Base-by-base conservation (phyloP, 2,888 invertebrate species). In the Globia sparganii region DNA sequence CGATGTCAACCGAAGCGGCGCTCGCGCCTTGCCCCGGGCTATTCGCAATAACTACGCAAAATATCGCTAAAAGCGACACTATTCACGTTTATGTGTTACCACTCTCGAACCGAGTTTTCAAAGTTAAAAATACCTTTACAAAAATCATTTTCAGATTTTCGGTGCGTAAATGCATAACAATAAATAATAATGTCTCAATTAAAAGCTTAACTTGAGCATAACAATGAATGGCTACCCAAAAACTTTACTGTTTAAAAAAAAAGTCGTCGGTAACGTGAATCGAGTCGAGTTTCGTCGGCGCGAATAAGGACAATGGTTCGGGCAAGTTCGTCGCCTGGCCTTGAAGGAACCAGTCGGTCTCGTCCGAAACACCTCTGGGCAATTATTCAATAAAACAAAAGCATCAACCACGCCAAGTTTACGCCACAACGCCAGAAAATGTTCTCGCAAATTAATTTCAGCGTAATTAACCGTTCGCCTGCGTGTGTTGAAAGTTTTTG, bases 371-470 rank as follows among this genome's bases (percentile, higher is more conserved):
- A 95, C 95, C 95, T 95, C 94, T 93, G 93, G 94, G 95, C 96
- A 95, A 96, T 96, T 96, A 96, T 96, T 96, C 95, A 96, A 96
- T 96, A 95, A 96, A 95, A 96, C 96, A 96, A 96, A 96, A 95
- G 94, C 95, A 94, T 93, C 94, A 92, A 91, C 91, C 90, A 89
- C 85, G 91, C 91, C 91, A 91, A 91, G 91, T 95, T 95, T 94
- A 94, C 96, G 94, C 95, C 94, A 94, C 93, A 91, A 84, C 89
- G 89, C 88, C 92, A 91, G 92, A 94, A 94, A 87, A 93, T 90
- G 93, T 92, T 91, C 89, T 90, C 90, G 89, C 91, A 92, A 93
- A 94, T 93, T 93, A 92, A 94, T 93, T 92, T 92, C 81, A 80
- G 86, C 69, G 90, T 93, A 91, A 94, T 93, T 92, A 92, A 87